A percentile compares a stretch with the other conserved stretches of the same genome.
Evolutionary conservation across 2,888 invertebrate genomes (phyloP).

Genomic region (Spilarctia lutea): DNA sequence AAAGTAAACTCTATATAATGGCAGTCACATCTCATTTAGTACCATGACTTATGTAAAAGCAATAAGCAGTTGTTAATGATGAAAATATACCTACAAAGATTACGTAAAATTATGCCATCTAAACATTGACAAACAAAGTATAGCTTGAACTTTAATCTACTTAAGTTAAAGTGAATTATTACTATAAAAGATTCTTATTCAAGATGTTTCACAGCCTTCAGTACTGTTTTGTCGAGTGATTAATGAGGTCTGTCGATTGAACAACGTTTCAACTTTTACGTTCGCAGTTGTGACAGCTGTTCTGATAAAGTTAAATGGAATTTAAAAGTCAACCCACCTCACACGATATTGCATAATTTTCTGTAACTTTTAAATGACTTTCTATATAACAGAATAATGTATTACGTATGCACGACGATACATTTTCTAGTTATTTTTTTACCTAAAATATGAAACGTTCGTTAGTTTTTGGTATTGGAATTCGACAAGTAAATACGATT

Average conservation of each 20-base stretch:
- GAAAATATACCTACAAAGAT: background rate
- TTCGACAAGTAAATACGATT: too few species aligned
- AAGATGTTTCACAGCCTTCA: conserved; percentile 19
- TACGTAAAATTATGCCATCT: background rate
- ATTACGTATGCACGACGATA: background rate
- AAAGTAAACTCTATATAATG: background rate
- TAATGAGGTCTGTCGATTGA: conserved; percentile 43
- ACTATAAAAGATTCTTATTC: conserved; percentile 31
- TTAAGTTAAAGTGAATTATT: background rate
- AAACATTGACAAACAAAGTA: background rate
- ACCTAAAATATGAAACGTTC: background rate
- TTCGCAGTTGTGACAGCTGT: conserved; percentile 32
- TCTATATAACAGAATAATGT: background rate
- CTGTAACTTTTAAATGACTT: background rate
- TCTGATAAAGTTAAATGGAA: conserved; percentile 48
- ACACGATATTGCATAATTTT: background rate
- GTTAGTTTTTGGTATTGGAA: too few species aligned
- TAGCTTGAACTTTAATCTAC: background rate
- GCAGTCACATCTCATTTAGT: background rate
- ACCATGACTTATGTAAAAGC: background rate
- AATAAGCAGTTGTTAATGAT: background rate
- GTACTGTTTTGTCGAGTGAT: conserved; percentile 29
- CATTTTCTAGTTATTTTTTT: background rate
- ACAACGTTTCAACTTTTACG: conserved; percentile 26
- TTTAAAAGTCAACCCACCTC: conserved; percentile 39